These are phyloP conservation scores for Rhynchonycteris naso DNA, from an alignment of 2,797 vertebrate genomes.

Conservation along the genomic window DNA sequence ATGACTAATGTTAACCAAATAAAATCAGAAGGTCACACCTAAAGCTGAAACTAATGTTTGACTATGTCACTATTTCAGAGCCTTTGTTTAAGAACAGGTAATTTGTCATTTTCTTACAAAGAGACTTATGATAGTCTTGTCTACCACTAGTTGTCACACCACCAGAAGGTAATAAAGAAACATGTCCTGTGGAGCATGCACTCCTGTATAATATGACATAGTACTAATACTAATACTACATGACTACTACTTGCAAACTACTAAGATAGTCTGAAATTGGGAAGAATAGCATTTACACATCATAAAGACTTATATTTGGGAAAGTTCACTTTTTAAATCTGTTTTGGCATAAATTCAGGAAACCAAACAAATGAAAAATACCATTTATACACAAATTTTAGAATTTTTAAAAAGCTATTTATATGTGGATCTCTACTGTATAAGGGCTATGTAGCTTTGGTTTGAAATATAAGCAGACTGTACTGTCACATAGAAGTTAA, in stretches of 20 bases:
- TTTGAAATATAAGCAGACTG: background rate
- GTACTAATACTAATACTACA: background rate
- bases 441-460: background rate
- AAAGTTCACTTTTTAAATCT: background rate
- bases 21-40: conserved; percentile 71
- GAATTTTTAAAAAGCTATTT: background rate
- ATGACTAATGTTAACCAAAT: conserved; percentile 73
- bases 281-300: background rate
- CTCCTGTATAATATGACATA: background rate
- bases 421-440: background rate
- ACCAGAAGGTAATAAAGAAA: background rate
- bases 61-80: conserved; percentile 2
- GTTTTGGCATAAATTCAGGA: conserved; percentile 10
- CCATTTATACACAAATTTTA: background rate
- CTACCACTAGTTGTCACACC: background rate
- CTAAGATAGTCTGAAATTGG: background rate
- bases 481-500: background rate
- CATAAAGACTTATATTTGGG: background rate
- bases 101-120: conserved; percentile 10
- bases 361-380: background rate
- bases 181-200: background rate
- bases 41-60: conserved; percentile 71
- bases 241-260: background rate
- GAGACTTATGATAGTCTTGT: background rate
- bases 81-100: conserved; percentile 2